These are phyloP conservation scores for Nothoprocta pentlandii DNA, from an alignment of 2,113 vertebrate species.

Conservation along the genomic window DNA sequence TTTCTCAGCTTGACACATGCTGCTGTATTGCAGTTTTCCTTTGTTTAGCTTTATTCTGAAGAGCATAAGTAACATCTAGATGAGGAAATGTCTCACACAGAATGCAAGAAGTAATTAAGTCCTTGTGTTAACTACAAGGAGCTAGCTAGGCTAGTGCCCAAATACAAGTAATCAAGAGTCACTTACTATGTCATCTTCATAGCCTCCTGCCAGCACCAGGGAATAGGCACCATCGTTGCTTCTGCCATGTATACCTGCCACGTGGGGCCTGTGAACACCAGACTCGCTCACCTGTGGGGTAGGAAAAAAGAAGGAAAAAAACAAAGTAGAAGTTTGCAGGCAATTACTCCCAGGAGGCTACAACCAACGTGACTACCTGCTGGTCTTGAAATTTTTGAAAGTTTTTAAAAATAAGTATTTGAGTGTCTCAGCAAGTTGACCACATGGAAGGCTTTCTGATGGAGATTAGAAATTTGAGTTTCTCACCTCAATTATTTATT, in stretches of 20 bases:
- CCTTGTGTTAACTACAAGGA: not conserved
- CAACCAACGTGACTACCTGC: fast-evolving
- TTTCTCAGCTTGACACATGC: not conserved
- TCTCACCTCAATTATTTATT: not conserved
- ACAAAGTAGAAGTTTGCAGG: fast-evolving
- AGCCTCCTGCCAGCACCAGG: conserved; percentile 94
- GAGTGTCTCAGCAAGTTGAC: not conserved
- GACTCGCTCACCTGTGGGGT: conserved; percentile 91
- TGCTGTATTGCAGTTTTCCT: not conserved
- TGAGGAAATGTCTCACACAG: fast-evolving
- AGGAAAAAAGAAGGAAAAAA: fast-evolving
- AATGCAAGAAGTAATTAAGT: fast-evolving
- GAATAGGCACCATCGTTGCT: conserved; percentile 95
- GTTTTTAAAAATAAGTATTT: not conserved
- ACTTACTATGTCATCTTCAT: conserved; percentile 95
- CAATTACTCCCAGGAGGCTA: not conserved
- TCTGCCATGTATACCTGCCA: conserved; percentile 95
- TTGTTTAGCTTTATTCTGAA: not conserved
- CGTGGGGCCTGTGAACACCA: conserved; percentile 93
- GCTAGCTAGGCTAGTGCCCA: fast-evolving
- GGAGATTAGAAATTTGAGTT: not conserved
- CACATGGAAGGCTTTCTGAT: not conserved
- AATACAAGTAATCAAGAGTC: not conserved
- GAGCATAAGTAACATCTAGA: not conserved
- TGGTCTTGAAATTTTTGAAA: too few relatives aligned